These are phyloP conservation scores for Athripsodes cinereus DNA, from an alignment of 2,888 invertebrate genomes.

Conservation along the genomic window DNA sequence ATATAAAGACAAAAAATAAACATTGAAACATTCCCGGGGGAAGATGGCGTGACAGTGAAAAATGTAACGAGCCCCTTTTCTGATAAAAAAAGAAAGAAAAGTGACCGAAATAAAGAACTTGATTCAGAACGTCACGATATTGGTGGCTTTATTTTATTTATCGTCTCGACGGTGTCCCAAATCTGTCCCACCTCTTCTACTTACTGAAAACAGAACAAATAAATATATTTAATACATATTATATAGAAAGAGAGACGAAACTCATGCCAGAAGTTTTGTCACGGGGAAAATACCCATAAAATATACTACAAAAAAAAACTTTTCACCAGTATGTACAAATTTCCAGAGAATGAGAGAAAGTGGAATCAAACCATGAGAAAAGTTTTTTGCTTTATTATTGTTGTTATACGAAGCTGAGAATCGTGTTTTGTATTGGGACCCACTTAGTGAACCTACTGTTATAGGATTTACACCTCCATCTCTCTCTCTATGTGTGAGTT, in stretches of 20 bases:
- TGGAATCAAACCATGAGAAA: slow-evolving; percentile 1
- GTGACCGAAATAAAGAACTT: neutral
- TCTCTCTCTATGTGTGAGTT: no score
- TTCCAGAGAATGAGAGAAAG: neutral
- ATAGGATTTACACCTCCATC: no score
- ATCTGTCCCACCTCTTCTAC: neutral
- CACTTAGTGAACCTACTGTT: no score
- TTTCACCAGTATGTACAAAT: neutral
- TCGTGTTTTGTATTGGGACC: no score
- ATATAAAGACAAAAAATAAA: neutral
- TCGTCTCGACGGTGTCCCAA: no score
- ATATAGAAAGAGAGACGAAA: neutral
- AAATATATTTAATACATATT: no score
- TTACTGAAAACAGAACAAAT: neutral
- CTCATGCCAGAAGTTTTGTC: no score
- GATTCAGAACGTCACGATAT: no score
- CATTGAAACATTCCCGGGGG: neutral
- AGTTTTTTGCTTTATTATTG: neutral
- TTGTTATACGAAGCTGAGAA: neutral
- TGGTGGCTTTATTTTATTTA: no score
- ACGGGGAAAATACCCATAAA: neutral
- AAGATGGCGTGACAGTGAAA: neutral
- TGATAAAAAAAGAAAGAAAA: neutral
- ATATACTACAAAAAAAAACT: neutral
- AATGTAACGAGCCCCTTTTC: neutral